A percentile compares a stretch with the other conserved stretches of the same genome.
Conservation (phyloP, 1,140 invertebrate species). For the Arion vulgaris region DNA sequence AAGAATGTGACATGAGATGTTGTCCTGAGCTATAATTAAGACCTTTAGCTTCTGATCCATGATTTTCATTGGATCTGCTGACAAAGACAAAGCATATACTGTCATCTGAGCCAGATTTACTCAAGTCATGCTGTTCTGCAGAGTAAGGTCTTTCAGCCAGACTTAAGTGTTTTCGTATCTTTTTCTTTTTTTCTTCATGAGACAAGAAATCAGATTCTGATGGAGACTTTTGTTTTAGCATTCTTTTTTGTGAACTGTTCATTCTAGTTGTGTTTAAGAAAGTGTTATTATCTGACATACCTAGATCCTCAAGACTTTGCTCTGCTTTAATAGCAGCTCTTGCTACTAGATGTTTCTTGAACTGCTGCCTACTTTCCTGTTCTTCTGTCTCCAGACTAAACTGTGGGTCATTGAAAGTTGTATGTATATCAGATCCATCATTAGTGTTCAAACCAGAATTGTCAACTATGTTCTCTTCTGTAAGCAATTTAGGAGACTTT, state of each 20-base stretch:
- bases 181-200: background rate
- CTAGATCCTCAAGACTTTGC: constrained; percentile 9
- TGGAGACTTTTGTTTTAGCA: constrained; percentile 48
- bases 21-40: background rate
- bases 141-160: background rate
- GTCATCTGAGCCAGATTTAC: constrained; percentile 49
- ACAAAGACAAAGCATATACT: constrained; percentile 58
- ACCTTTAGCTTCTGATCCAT: background rate
- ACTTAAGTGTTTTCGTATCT: background rate
- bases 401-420: background rate
- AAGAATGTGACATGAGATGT: background rate
- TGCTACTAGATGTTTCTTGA: background rate
- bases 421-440: background rate
- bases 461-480: background rate
- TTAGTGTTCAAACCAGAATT: background rate
- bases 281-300: background rate
- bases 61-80: constrained; percentile 13
- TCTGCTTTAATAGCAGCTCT: background rate
- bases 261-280: background rate
- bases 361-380: background rate
- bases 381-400: background rate
- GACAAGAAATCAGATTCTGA: constrained; percentile 51
- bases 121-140: background rate
- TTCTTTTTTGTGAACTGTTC: constrained; percentile 11
- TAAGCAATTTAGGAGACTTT: background rate